Conservation (phyloP, 1,140 invertebrate species). For the Macrosteles quadrilineatus region DNA sequence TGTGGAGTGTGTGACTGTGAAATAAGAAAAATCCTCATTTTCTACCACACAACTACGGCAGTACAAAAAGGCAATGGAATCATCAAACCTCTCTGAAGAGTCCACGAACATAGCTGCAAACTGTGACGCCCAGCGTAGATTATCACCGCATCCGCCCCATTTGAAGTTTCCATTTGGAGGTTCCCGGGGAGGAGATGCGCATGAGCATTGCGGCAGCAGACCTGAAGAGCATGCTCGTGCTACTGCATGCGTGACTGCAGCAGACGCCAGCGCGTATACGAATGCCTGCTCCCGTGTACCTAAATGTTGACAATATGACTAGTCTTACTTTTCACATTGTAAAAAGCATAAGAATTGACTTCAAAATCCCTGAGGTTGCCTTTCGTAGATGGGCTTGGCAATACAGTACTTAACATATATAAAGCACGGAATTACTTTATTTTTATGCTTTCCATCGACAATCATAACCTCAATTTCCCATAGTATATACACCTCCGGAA, state of each 20-base stretch:
- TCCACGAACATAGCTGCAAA: slow-evolving; percentile 64
- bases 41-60: too few relatives aligned
- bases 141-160: slow-evolving; percentile 72
- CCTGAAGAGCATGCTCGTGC: slow-evolving; percentile 73
- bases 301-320: slow-evolving; percentile 44
- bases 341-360: neutral
- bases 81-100: slow-evolving; percentile 48
- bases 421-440: too few relatives aligned
- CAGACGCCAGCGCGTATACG: slow-evolving; percentile 71
- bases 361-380: slow-evolving; percentile 1
- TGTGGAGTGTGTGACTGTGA: too few relatives aligned
- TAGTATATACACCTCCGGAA: too few relatives aligned
- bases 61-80: too few relatives aligned
- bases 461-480: too few relatives aligned
- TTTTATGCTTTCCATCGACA: too few relatives aligned
- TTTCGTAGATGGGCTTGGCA: too few relatives aligned
- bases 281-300: slow-evolving; percentile 81
- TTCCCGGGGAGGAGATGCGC: slow-evolving; percentile 60
- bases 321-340: neutral
- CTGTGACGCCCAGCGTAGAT: slow-evolving; percentile 60
- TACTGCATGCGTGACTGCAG: slow-evolving; percentile 70
- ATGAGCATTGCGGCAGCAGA: slow-evolving; percentile 64
- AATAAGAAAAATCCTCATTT: too few relatives aligned
- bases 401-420: too few relatives aligned
- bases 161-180: slow-evolving; percentile 61